Conservation (phyloP, 2,797 vertebrate genomes). For the Hybognathus amarus region DNA sequence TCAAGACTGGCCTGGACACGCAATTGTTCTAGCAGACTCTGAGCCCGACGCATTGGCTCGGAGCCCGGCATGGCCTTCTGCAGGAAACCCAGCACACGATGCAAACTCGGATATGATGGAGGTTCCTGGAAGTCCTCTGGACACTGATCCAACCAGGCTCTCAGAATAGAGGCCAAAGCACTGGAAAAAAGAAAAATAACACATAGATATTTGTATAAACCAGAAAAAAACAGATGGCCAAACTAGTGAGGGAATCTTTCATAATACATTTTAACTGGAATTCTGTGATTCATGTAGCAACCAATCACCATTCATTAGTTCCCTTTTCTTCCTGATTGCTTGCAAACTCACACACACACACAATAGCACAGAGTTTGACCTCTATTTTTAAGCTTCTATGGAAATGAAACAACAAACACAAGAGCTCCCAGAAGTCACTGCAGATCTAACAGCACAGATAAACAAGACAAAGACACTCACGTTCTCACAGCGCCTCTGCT, state of each 20-base stretch:
- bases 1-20: slow-evolving; percentile 80
- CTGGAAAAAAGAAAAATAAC: slow-evolving; percentile 66
- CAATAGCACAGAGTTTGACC: not conserved
- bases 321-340: slow-evolving; percentile 5
- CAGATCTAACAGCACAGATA: not conserved
- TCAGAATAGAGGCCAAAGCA: slow-evolving; percentile 87
- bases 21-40: slow-evolving; percentile 87
- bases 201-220: not conserved
- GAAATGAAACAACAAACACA: slow-evolving; percentile 20
- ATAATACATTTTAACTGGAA: not conserved
- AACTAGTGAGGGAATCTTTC: not conserved
- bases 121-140: slow-evolving; percentile 93
- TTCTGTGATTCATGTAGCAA: slow-evolving; percentile 16
- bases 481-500: slow-evolving; percentile 75
- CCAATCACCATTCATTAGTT: slow-evolving; percentile 18
- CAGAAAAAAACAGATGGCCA: not conserved
- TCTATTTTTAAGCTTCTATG: not conserved
- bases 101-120: slow-evolving; percentile 83
- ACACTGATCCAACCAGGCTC: slow-evolving; percentile 94
- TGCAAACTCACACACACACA: not conserved
- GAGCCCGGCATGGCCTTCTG: slow-evolving; percentile 83
- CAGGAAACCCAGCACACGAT: slow-evolving; percentile 85
- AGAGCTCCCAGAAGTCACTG: not conserved
- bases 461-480: slow-evolving; percentile 67
- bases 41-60: slow-evolving; percentile 84